Conservation (phyloP, 2,113 vertebrate genomes). For the Xiphorhynchus elegans region DNA sequence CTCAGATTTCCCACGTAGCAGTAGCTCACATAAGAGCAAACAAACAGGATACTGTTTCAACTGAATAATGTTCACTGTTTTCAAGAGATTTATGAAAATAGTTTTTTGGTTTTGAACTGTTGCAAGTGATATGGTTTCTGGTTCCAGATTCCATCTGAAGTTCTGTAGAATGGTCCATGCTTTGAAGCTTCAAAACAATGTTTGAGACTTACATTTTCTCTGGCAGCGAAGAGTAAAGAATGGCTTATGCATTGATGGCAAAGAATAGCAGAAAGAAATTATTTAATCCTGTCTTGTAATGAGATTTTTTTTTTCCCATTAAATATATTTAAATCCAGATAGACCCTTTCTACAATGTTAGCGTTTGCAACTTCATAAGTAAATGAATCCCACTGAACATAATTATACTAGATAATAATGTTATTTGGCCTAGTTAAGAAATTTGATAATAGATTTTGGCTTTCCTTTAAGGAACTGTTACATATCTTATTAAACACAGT, state of each 20-base stretch:
- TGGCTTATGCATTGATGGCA: background rate
- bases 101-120: conserved; percentile 32
- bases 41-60: conserved; percentile 71
- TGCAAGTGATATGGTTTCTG: conserved; percentile 16
- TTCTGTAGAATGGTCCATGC: background rate
- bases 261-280: background rate
- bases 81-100: conserved; percentile 23
- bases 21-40: conserved; percentile 34
- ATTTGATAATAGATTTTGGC: background rate
- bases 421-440: background rate
- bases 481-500: background rate
- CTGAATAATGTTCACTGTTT: conserved; percentile 59
- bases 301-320: background rate
- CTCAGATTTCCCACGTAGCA: conserved; percentile 56
- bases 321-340: background rate
- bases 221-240: background rate
- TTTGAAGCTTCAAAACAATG: background rate
- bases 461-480: background rate
- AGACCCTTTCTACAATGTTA: background rate
- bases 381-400: background rate
- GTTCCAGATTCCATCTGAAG: conserved; percentile 10
- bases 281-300: background rate
- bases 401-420: background rate
- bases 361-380: background rate
- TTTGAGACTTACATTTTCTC: background rate